Evolutionary conservation across 2,888 invertebrate species (phyloP), one percentile per base, ranked within the genome.

Genomic region (Desoria tigrina): DNA sequence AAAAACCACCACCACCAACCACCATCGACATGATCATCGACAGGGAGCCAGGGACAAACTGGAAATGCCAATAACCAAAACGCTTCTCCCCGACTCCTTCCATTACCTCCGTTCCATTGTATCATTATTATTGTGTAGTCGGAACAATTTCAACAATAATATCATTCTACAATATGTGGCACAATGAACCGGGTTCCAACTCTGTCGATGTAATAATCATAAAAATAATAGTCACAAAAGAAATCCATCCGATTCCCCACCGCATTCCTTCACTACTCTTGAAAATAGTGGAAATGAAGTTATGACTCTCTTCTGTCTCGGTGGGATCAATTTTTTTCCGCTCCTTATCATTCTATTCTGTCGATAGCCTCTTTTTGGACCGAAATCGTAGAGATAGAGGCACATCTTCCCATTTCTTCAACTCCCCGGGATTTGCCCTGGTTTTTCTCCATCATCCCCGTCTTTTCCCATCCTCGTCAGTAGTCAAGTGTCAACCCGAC

Each of bases 241-340:
- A 45, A 45, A 45, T 45, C 45, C 45, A 45, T 16, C 21, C 9
- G 45, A 45, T 45, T 45, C 16, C 4, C 45, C 45, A 45, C 45
- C 9, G 45, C 45, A 45, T 45, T 45, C 16, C 45, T 16, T 16
- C 32, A 32, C 4, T 32, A 4, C 32, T n/a, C n/a, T n/a, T n/a
- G n/a, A n/a, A n/a, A n/a, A n/a, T n/a, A n/a, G n/a, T 9, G 21
- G 4, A 18, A 45, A 45, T 45, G n/a, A 45, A 45, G 45, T 45
- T 45, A 45, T 45, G 45, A 45, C 21, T 45, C 16, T 39, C 16
- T 45, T 32, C 32, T 32, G 6, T 32, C 32, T 32, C 32, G 11
- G 39, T 11, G 21, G 45, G 45, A 9, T 45, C 45, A 45, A 45
- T 45, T 45, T 45, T 45, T 18, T 45, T 16, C 21, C 45, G 9